These are phyloP conservation scores for Enteromius viviparus DNA, from an alignment of 2,797 vertebrate species.

Conservation along the genomic window DNA sequence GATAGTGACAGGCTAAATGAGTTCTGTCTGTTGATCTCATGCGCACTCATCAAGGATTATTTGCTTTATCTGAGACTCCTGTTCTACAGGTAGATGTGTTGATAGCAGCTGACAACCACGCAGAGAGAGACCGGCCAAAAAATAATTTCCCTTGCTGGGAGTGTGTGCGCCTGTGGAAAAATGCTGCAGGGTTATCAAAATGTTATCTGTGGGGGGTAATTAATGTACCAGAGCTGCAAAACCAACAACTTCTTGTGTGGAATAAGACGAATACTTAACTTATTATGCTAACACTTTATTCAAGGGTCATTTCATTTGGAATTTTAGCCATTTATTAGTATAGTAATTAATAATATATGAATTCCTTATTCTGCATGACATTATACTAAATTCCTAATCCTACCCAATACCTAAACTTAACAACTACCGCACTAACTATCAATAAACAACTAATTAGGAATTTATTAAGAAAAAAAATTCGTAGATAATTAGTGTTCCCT, in stretches of 20 bases:
- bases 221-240: constrained; percentile 1
- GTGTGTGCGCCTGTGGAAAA: background rate
- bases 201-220: constrained; percentile 26
- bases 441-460: too few species aligned
- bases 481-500: too few species aligned
- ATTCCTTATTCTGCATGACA: too few species aligned
- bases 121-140: constrained; percentile 18
- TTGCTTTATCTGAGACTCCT: constrained; percentile 66
- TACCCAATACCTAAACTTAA: too few species aligned
- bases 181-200: constrained; percentile 34
- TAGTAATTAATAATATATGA: too few species aligned
- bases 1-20: constrained; percentile 68
- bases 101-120: constrained; percentile 50
- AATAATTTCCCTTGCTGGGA: background rate
- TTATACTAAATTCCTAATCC: too few species aligned
- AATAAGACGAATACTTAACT: background rate
- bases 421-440: too few species aligned
- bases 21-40: constrained; percentile 66
- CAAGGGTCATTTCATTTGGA: too few species aligned
- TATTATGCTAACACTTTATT: too few species aligned
- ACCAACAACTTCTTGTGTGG: constrained; percentile 1
- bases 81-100: constrained; percentile 47
- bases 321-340: too few species aligned
- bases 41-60: constrained; percentile 72
- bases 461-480: too few species aligned